A percentile compares a stretch with the other conserved stretches of the same genome.
These are phyloP conservation scores for Zaprionus lineosus DNA, from an alignment of 2,888 invertebrate species.

Conservation along the genomic window DNA sequence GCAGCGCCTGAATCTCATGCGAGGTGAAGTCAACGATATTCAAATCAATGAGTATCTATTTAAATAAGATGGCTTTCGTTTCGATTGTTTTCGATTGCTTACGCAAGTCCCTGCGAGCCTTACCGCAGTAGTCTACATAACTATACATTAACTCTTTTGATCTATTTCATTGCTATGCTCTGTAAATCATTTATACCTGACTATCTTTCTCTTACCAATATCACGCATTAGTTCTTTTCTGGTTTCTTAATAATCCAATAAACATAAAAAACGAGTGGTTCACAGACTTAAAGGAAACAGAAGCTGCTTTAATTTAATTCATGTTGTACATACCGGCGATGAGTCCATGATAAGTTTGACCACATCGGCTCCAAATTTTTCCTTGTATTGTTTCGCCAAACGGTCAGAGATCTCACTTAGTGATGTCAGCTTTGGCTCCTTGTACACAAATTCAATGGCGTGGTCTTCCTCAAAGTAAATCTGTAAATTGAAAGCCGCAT, in stretches of 20 bases:
- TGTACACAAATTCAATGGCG: constrained; percentile 95
- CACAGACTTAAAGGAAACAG: neutral
- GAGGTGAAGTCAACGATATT: constrained; percentile 52
- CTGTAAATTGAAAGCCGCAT: no score
- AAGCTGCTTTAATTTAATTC: neutral
- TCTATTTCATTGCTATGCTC: no score
- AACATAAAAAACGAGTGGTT: neutral
- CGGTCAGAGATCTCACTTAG: constrained; percentile 96
- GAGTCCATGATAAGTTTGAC: constrained; percentile 97
- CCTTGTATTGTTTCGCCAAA: constrained; percentile 90
- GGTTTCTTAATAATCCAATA: neutral
- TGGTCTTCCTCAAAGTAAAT: constrained; percentile 92
- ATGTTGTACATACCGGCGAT: constrained; percentile 86
- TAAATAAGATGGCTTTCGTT: constrained; percentile 35
- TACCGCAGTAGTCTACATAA: no score
- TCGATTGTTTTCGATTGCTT: neutral
- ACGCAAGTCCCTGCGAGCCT: no score
- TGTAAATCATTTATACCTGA: no score
- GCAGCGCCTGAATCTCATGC: constrained; percentile 59
- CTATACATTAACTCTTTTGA: no score
- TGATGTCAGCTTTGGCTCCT: constrained; percentile 97
- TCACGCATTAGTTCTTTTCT: no score
- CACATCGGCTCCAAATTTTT: constrained; percentile 92
- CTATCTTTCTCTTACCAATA: no score
- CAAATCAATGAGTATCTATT: constrained; percentile 62